Percentiles rank a stretch among this genome's conserved stretches.
Evolutionary conservation across 2,888 invertebrate species (phyloP).

Genomic region (Drosophila quinaria): DNA sequence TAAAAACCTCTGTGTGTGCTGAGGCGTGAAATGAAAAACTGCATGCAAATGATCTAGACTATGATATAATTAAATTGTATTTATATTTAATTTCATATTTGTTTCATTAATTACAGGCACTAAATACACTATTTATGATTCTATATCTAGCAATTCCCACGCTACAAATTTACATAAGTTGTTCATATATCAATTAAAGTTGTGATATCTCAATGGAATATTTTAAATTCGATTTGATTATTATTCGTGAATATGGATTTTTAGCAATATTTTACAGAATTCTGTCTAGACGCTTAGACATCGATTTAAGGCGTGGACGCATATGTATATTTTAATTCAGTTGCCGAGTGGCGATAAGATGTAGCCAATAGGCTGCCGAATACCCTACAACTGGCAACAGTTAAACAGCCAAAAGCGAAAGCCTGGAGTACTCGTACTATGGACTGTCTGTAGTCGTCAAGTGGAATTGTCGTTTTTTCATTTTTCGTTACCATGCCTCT

Average conservation of each 20-base stretch:
- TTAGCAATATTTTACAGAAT: neutral
- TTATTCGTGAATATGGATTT: neutral
- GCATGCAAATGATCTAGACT: constrained; percentile 32
- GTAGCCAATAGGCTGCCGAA: constrained; percentile 23
- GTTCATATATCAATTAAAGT: neutral
- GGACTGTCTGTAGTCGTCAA: constrained; percentile 35
- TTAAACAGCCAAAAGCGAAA: neutral
- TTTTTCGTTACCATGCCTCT: constrained; percentile 34
- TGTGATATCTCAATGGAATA: neutral
- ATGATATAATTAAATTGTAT: constrained; percentile 28
- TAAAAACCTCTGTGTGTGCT: neutral
- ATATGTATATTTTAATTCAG: neutral
- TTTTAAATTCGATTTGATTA: neutral
- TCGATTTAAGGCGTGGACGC: constrained; percentile 4
- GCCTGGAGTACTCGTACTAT: constrained; percentile 14
- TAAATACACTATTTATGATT: neutral
- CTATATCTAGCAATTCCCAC: neutral
- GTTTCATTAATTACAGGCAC: constrained; percentile 14
- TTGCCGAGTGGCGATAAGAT: constrained; percentile 57
- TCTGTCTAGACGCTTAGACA: constrained; percentile 7
- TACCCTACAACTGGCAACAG: constrained; percentile 20
- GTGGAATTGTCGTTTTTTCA: constrained; percentile 23
- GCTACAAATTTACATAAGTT: neutral
- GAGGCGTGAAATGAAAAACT: constrained; percentile 28
- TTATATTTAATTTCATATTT: constrained; percentile 11